Base-by-base conservation (phyloP, 2,113 vertebrate species). In the Colius striatus region DNA sequence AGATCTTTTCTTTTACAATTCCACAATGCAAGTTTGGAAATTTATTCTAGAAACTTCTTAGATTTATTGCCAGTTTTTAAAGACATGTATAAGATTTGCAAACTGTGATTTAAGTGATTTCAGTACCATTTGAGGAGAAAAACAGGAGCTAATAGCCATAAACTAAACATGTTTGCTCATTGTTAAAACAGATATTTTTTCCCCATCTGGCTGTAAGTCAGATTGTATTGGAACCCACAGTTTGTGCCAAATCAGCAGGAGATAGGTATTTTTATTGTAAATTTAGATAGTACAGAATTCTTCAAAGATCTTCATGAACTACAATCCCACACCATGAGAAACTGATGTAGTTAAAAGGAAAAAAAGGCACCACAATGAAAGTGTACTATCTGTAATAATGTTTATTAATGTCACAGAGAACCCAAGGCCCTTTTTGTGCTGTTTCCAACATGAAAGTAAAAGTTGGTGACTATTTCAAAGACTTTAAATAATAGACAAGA, bases 241-340 rank as follows among this genome's bases (percentile, higher is more conserved):
- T 65, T 94, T 78, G 55, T 66, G 41, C 38, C 75, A 86, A 85
- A 67, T 30, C 58, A 84, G 61, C 65, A 86, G 72, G 48, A 86
- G 81, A 43, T 57, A 80, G n/a, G 16, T 15, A 65, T 93, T 90
- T 77, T 88, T 38, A 73, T 91, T 71, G 60, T 83, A 92, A 83
- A 67, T 51, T 14, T 43, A 85, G 76, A 36, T 87, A 62, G 23
- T 25, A 48, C 9, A 63, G 27, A 84, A 80, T 61, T 61, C 21
- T 65, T 68, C 79, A 87, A 75, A 93, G 72, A 67, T 50, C 57
- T 84, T 63, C 9, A 38, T 32, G 29, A 90, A 23, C 13, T 65
- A n/a, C 68, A 77, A 25, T 36, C 74, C 30, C 25, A n/a, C 47
- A 90, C 51, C 55, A 41, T n/a, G 63, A 84, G 55, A 88, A 94